Percentiles rank a stretch among this genome's conserved stretches.
Evolutionary conservation across 2,797 vertebrate genomes (phyloP).

Genomic region (Agapornis canus): DNA sequence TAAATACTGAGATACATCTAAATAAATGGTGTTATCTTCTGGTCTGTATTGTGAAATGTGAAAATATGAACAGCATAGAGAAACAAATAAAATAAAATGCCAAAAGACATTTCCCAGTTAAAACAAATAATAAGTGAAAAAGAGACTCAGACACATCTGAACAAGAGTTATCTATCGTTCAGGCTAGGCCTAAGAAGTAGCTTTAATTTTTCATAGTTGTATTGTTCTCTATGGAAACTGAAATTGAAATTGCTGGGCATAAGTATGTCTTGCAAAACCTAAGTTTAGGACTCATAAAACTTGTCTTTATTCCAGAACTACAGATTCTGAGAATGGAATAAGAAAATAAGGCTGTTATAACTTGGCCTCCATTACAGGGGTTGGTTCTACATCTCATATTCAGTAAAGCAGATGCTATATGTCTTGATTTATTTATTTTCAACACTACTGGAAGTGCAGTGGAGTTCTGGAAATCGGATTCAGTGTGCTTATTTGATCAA

Average conservation of each 20-base stretch:
- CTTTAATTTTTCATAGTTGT: not conserved
- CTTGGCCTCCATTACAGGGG: not conserved
- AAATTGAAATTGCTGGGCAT: not conserved
- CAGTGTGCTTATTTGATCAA: not conserved
- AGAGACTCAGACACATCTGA: not conserved
- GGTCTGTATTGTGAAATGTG: not conserved
- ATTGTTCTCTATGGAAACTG: not conserved
- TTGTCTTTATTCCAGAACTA: not conserved
- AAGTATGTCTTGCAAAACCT: not conserved
- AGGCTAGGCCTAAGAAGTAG: not conserved
- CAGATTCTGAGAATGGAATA: not conserved
- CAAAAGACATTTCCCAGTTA: not conserved
- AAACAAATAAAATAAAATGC: not conserved
- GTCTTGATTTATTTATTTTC: not conserved
- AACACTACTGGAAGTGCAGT: not conserved
- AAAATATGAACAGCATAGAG: not conserved
- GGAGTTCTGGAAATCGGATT: not conserved
- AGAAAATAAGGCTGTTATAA: not conserved
- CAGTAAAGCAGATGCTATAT: not conserved
- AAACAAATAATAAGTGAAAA: not conserved
- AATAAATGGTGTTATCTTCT: not conserved
- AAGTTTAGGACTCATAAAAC: not conserved
- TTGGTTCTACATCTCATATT: not conserved
- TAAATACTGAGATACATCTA: not conserved
- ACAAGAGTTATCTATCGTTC: not conserved